Evolutionary conservation across 1,140 invertebrate genomes (phyloP).

Genomic region (Zelostemma sp.): DNA sequence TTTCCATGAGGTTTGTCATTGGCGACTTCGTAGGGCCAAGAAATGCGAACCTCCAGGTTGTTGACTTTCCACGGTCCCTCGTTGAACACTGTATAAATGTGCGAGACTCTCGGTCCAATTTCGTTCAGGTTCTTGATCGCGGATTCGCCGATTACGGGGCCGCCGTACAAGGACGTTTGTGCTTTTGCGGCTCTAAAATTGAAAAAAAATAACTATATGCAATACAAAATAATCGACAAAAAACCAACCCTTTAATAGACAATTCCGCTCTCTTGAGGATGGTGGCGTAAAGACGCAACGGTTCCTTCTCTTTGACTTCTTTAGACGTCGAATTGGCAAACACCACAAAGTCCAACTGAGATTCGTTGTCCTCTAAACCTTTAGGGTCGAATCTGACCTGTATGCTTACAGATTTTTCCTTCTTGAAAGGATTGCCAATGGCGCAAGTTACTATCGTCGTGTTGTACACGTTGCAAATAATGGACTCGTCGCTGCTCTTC

Average conservation of each 20-base stretch:
- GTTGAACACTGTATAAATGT: constrained; percentile 90
- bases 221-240: constrained; percentile 17
- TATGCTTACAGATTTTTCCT: constrained; percentile 73
- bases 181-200: constrained; percentile 66
- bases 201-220: constrained; percentile 12
- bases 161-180: constrained; percentile 84
- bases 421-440: constrained; percentile 91
- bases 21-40: constrained; percentile 91
- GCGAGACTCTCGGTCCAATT: constrained; percentile 85
- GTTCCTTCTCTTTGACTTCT: constrained; percentile 74
- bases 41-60: constrained; percentile 82
- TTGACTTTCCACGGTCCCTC: constrained; percentile 88
- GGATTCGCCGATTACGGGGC: constrained; percentile 84
- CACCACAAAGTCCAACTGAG: constrained; percentile 78
- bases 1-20: constrained; percentile 84
- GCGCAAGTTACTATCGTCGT: constrained; percentile 82
- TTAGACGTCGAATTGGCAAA: constrained; percentile 91
- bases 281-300: constrained; percentile 72
- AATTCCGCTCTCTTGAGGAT: constrained; percentile 88
- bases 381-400: constrained; percentile 85
- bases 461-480: constrained; percentile 81
- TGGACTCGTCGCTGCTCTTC: constrained; percentile 69
- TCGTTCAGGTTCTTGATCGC: constrained; percentile 87
- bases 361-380: constrained; percentile 78
- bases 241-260: constrained; percentile 80